Percentiles rank a stretch among this genome's conserved stretches.
These are phyloP conservation scores for Hiodon alosoides DNA, from an alignment of 2,113 vertebrate species.

Conservation along the genomic window DNA sequence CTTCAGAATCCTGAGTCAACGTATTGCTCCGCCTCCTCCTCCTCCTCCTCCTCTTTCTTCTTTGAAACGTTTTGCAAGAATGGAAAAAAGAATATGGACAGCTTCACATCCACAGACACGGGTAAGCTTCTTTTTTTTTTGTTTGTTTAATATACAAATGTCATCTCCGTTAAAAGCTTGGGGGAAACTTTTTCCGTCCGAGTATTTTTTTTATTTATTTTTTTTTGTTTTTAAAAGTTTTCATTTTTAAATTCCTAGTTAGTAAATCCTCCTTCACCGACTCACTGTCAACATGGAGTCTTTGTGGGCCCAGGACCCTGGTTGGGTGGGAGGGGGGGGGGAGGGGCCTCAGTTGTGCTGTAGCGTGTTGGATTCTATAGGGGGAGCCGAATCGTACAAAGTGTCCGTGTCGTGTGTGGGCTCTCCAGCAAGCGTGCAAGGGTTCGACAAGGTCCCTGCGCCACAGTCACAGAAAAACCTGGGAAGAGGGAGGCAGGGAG, in stretches of 20 bases:
- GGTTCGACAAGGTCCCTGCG: slow-evolving; percentile 96
- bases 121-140: slow-evolving; percentile 40
- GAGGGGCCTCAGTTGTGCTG: slow-evolving; percentile 91
- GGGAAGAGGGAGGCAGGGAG: neutral
- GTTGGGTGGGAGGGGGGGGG: neutral
- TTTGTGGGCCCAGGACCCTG: slow-evolving; percentile 21
- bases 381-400: slow-evolving; percentile 98
- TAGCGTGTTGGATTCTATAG: slow-evolving; percentile 99
- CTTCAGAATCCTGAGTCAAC: slow-evolving; percentile 85
- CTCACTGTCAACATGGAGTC: slow-evolving; percentile 10
- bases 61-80: slow-evolving; percentile 34
- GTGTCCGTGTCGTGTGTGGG: slow-evolving; percentile 99
- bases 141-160: slow-evolving; percentile 38
- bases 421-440: slow-evolving; percentile 97
- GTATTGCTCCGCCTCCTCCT: slow-evolving; percentile 66
- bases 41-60: slow-evolving; percentile 26
- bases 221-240: slow-evolving; percentile 13
- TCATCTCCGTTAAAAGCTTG: slow-evolving; percentile 35
- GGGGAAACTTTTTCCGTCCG: slow-evolving; percentile 35
- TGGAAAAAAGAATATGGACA: slow-evolving; percentile 37
- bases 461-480: slow-evolving; percentile 99
- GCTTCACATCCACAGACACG: slow-evolving; percentile 55
- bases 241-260: slow-evolving; percentile 17
- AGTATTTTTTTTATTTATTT: slow-evolving; percentile 22
- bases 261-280: slow-evolving; percentile 12